A percentile compares a stretch with the other conserved stretches of the same genome.
phyloP scores from a whole-genome alignment of 2,113 vertebrate genomes.

The Prietella phreatophila region DNA sequence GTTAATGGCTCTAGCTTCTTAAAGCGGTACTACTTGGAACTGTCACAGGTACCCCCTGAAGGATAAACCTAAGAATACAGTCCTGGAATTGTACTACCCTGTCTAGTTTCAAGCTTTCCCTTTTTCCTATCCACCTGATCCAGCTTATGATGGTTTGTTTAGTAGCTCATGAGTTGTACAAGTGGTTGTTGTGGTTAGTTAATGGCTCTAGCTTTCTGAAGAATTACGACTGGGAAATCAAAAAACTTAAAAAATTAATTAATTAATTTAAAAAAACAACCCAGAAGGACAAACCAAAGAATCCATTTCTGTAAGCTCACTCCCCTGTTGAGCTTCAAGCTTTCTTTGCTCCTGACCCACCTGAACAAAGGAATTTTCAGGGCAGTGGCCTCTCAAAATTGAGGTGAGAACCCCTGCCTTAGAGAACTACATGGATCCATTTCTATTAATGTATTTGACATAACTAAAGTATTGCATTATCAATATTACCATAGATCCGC shows the following conservation, averaged over 20 bases:
- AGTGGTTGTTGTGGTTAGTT: not conserved
- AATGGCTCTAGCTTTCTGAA: not conserved
- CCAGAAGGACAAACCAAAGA: not conserved
- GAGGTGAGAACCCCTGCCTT: not conserved
- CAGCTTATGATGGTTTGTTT: not conserved
- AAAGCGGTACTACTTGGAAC: not conserved
- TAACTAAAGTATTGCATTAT: not conserved
- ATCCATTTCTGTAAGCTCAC: not conserved
- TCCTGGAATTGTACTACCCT: not conserved
- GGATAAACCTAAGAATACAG: not conserved
- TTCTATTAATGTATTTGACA: not conserved
- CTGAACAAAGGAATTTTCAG: not conserved
- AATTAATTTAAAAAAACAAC: no score
- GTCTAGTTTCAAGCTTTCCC: not conserved
- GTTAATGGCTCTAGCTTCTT: not conserved
- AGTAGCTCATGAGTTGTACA: not conserved
- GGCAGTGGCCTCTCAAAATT: not conserved
- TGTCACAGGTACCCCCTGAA: not conserved
- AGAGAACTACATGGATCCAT: not conserved
- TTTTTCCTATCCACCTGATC: not conserved
- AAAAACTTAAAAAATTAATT: not conserved
- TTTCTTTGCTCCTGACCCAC: not conserved
- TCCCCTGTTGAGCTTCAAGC: not conserved
- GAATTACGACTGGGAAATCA: not conserved
- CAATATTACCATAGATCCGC: slow-evolving; percentile 85